Evolutionary conservation across 2,888 invertebrate genomes (phyloP).

Genomic region (Caradrina clavipalpis): DNA sequence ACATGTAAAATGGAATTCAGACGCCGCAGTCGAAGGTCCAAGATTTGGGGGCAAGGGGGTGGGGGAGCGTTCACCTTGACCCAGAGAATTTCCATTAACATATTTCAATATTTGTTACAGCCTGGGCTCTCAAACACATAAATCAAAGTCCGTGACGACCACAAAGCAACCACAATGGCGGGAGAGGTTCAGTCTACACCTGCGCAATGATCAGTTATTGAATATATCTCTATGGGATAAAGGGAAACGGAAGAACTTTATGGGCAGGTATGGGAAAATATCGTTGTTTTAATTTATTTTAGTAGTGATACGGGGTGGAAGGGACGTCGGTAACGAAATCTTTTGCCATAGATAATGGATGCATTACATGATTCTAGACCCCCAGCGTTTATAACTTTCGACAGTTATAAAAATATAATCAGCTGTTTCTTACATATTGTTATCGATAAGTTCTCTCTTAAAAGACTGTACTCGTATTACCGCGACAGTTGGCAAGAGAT

Average conservation of each 20-base stretch:
- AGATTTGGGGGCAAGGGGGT: too few species aligned
- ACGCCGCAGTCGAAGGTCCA: neutral
- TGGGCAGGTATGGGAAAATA: conserved; percentile 79
- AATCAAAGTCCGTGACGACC: conserved; percentile 78
- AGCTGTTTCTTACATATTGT: too few species aligned
- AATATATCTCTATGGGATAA: conserved; percentile 81
- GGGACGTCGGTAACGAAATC: too few species aligned
- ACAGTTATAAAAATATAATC: too few species aligned
- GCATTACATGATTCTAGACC: too few species aligned
- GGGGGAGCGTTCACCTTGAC: neutral
- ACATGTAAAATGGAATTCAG: neutral
- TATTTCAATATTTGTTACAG: conserved; percentile 65
- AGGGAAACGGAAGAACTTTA: conserved; percentile 83
- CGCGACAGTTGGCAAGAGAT: neutral
- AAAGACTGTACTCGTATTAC: neutral
- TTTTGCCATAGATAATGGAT: too few species aligned
- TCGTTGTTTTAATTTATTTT: too few species aligned
- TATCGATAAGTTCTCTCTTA: neutral
- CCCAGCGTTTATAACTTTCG: too few species aligned
- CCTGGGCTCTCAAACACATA: conserved; percentile 78
- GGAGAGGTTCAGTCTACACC: conserved; percentile 78
- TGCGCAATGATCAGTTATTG: conserved; percentile 75
- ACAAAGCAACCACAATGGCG: conserved; percentile 80
- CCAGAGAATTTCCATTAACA: neutral
- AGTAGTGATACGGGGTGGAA: too few species aligned